A percentile compares a stretch with the other conserved stretches of the same genome.
Conservation (phyloP, 2,113 vertebrate genomes). For the Sarotherodon lohbergeri region DNA sequence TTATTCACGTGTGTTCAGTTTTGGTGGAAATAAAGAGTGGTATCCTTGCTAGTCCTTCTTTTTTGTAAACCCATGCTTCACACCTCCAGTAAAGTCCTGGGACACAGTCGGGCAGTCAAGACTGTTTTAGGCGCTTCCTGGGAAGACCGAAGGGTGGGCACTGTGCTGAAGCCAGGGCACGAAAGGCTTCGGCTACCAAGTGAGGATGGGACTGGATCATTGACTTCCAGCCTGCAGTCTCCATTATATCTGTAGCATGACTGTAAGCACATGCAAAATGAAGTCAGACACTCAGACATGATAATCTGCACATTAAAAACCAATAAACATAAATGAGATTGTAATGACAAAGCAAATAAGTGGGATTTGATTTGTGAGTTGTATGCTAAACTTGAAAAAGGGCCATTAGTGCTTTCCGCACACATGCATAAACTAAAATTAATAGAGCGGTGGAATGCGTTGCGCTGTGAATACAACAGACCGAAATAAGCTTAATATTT, state of each 20-base stretch:
- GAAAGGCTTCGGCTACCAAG: constrained; percentile 97
- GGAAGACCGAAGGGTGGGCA: constrained; percentile 96
- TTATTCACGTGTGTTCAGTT: constrained; percentile 66
- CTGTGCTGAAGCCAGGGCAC: constrained; percentile 93
- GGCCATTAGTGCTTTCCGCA: constrained; percentile 5
- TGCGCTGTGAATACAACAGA: background rate
- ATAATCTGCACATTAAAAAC: constrained; percentile 64
- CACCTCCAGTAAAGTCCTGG: constrained; percentile 70
- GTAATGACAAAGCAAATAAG: constrained; percentile 51
- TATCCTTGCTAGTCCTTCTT: constrained; percentile 74
- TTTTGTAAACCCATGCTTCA: constrained; percentile 55
- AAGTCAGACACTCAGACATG: constrained; percentile 40
- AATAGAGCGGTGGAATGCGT: background rate
- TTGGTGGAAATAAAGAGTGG: constrained; percentile 78
- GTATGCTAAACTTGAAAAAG: constrained; percentile 3
- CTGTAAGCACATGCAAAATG: constrained; percentile 77
- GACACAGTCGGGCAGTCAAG: constrained; percentile 79
- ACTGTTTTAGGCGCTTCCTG: constrained; percentile 97
- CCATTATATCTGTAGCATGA: constrained; percentile 95
- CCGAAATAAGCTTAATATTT: constrained; percentile 3
- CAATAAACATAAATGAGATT: constrained; percentile 58
- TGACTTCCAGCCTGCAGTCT: constrained; percentile 98
- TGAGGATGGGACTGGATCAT: constrained; percentile 99
- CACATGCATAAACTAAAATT: background rate
- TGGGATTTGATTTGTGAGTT: constrained; percentile 7